Percentiles rank a stretch among this genome's conserved stretches.
Evolutionary conservation across 2,113 vertebrate species (phyloP).

Genomic region (Daboia siamensis): DNA sequence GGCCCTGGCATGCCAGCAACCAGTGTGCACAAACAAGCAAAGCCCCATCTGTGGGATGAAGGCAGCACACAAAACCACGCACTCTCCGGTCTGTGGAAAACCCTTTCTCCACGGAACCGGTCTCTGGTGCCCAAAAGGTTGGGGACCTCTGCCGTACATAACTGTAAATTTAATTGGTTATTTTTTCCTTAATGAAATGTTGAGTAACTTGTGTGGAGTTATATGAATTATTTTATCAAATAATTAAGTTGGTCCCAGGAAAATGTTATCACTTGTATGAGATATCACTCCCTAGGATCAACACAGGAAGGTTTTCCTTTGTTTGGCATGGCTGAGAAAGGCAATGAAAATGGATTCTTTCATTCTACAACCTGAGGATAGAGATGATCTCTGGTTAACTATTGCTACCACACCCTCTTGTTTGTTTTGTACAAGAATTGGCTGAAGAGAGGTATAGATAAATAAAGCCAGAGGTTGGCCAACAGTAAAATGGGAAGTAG

Average conservation of each 20-base stretch:
- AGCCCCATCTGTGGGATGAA: no score
- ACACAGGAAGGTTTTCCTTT: neutral
- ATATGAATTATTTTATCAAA: neutral
- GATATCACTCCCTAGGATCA: neutral
- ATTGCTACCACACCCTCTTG: neutral
- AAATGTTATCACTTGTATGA: neutral
- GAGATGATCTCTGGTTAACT: neutral
- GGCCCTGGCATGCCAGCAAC: no score
- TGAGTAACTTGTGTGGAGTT: neutral
- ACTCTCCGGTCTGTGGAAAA: no score
- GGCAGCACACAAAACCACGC: no score
- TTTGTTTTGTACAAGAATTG: neutral
- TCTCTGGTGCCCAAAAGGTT: no score
- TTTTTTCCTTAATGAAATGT: neutral
- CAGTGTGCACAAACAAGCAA: no score
- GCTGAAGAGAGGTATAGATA: neutral
- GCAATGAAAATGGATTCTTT: neutral
- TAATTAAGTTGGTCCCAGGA: neutral
- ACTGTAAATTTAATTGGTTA: neutral
- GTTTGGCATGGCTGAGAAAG: neutral
- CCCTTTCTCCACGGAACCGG: no score
- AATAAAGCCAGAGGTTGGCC: neutral
- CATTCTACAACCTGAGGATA: neutral
- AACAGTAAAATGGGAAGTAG: neutral
- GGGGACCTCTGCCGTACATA: no score